These are phyloP conservation scores for Idaea biselata DNA, from an alignment of 2,888 invertebrate genomes.

Conservation along the genomic window DNA sequence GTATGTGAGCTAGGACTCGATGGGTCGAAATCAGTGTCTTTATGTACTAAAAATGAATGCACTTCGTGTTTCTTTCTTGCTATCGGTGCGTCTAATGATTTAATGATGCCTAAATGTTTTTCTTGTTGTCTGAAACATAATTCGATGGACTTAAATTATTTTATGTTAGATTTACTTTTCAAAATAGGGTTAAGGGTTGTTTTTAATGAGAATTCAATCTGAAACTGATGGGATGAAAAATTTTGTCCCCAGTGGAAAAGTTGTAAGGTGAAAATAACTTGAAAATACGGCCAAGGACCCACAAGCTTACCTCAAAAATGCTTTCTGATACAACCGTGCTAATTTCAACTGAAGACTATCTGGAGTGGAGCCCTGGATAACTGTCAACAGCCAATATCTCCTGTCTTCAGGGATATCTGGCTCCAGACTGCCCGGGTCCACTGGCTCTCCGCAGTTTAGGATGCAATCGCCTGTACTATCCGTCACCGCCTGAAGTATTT, in stretches of 20 bases:
- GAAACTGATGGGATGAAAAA: conserved; percentile 10
- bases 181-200: background rate
- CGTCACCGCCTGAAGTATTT: conserved; percentile 62
- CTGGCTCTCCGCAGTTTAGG: conserved; percentile 71
- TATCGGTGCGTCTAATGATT: conserved; percentile 70
- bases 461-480: conserved; percentile 76
- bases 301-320: conserved; percentile 85
- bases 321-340: conserved; percentile 88
- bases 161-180: background rate
- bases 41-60: conserved; percentile 68
- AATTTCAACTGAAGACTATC: conserved; percentile 87
- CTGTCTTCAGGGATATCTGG: conserved; percentile 82
- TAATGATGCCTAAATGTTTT: conserved; percentile 87
- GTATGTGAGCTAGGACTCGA: conserved; percentile 44
- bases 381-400: conserved; percentile 91
- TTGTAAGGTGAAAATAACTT: too few species aligned
- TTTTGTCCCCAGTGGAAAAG: conserved; percentile 6
- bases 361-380: conserved; percentile 82
- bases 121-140: conserved; percentile 85
- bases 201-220: background rate
- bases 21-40: conserved; percentile 50
- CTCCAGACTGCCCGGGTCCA: conserved; percentile 69
- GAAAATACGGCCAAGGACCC: too few species aligned
- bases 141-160: background rate
- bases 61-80: conserved; percentile 73